These are phyloP conservation scores for Hafferia zeledoni DNA, from an alignment of 2,797 vertebrate species.

Conservation along the genomic window DNA sequence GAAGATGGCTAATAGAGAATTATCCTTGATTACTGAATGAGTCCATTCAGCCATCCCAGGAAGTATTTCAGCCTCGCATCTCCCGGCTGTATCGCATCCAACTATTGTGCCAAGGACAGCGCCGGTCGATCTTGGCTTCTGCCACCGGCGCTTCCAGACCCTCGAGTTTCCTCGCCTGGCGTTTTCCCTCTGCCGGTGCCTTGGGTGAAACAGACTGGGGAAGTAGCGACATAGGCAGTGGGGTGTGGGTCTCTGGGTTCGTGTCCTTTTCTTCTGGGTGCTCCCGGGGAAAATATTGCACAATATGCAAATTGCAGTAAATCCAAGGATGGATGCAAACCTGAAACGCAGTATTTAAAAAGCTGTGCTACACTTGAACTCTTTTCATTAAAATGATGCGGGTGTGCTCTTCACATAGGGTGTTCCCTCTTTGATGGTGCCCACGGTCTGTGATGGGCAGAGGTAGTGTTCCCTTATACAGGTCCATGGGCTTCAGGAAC, in stretches of 20 bases:
- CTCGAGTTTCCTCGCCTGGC: neutral
- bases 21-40: conserved; percentile 6
- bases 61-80: conserved; percentile 16
- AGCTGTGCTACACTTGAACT: neutral
- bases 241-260: neutral
- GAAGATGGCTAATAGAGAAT: neutral
- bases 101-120: conserved; percentile 10
- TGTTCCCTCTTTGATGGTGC: neutral
- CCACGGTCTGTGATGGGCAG: accelerated
- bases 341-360: neutral
- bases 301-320: neutral
- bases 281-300: neutral
- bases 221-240: neutral
- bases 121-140: neutral
- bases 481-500: neutral
- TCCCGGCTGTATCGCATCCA: neutral
- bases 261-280: neutral
- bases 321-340: neutral
- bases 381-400: neutral
- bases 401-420: neutral
- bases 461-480: accelerated
- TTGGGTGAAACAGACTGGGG: neutral
- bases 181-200: neutral
- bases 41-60: conserved; percentile 28
- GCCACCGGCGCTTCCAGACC: neutral